Evolutionary conservation across 2,888 invertebrate species (phyloP), one percentile per base, ranked within the genome.

Genomic region (Drosophila mulleri): DNA sequence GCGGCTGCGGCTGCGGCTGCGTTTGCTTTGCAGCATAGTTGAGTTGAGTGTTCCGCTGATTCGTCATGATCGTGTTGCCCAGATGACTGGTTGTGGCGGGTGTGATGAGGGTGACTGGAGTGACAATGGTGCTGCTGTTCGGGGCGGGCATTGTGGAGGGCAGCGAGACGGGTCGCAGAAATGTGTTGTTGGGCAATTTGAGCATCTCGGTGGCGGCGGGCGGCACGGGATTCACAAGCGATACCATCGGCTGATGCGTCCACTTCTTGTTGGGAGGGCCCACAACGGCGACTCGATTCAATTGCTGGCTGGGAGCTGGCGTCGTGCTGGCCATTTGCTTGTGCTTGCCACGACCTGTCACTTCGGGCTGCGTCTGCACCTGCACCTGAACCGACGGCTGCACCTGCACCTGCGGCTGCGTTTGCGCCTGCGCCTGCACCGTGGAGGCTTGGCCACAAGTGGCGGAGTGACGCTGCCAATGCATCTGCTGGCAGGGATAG

Each of bases 401-500:
- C 9, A 41, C 1, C 9, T 79, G 70, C 14, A 69, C 29, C 7
- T 60, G 79, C 18, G 23, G 63, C 42, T 20, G 72, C 57, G 9
- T 6, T 12, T 72, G 78, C 20, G 59, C 18, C 3, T 64, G 47
- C 9, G 48, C 0, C 6, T 80, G 71, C 35, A 76, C 26, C 8
- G 80, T 44, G 35, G 80, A 53, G 16, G 72, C 71, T 26, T 78
- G 78, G 11, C 81, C 66, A 16, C 78, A 80, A 26, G n/a, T 64
- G 56, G 54, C 32, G 3, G 92, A 95, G 92, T 98, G 98, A 11
- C 94, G 93, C 1, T 95, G 93, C 98, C 98, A 98, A 92, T 98
- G 98, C 78, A 95, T 94, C 89, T 96, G 95, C 93, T 98, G 98
- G 88, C 98, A 98, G 2, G 95, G 94, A 91, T 96, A 96, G 93